Conservation (phyloP, 2,888 invertebrate species). For the Lathronympha strigana region DNA sequence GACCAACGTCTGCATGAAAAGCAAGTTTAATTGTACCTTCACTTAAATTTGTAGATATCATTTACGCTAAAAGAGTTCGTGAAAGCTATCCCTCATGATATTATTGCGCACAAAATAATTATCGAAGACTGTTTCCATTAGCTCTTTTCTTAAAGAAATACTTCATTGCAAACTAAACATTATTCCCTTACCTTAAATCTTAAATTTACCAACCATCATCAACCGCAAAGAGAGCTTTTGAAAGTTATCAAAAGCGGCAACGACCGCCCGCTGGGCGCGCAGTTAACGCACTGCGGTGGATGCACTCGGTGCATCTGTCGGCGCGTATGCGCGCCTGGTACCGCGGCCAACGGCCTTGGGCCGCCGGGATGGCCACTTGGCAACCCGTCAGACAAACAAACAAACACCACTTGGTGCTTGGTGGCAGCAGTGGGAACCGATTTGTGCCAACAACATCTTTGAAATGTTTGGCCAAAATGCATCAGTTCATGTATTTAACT, state of each 20-base stretch:
- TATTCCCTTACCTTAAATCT: background rate
- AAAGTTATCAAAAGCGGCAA: slow-evolving; percentile 24
- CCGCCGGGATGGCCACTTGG: slow-evolving; percentile 76
- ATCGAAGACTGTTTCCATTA: background rate
- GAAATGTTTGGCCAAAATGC: background rate
- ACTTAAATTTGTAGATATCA: too few relatives aligned
- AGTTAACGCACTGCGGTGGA: slow-evolving; percentile 37
- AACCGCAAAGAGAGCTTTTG: background rate
- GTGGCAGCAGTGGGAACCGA: background rate
- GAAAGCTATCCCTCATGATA: background rate
- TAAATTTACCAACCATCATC: background rate
- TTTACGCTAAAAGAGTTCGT: too few relatives aligned
- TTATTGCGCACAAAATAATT: background rate
- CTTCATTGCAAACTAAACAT: background rate
- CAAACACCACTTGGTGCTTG: too few relatives aligned
- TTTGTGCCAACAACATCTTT: background rate
- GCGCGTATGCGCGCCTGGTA: slow-evolving; percentile 73
- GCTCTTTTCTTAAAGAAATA: background rate
- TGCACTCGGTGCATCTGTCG: slow-evolving; percentile 51
- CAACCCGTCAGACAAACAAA: slow-evolving; percentile 68
- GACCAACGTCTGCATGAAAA: too few relatives aligned
- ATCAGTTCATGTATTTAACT: too few relatives aligned
- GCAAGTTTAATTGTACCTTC: too few relatives aligned
- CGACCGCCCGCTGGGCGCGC: slow-evolving; percentile 54
- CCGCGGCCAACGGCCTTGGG: slow-evolving; percentile 65